phyloP scores from a whole-genome alignment of 2,113 vertebrate species.

The Nyctibius bracteatus region DNA sequence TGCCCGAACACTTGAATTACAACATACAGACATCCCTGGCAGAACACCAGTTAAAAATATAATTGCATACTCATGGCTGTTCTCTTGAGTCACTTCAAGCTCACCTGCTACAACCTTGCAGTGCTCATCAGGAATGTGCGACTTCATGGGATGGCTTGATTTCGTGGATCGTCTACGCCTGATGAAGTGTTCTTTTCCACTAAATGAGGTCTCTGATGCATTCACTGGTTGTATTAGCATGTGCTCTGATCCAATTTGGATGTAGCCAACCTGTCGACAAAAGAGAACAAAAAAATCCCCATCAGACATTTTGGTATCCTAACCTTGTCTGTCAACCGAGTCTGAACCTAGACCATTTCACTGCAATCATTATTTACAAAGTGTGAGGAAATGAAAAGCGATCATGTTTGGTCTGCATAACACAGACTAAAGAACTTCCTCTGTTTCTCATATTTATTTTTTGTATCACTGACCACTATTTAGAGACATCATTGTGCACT shows the following conservation, averaged over 20 bases:
- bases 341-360: background rate
- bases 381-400: background rate
- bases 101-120: conserved; percentile 86
- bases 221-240: conserved; percentile 86
- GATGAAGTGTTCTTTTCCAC: conserved; percentile 81
- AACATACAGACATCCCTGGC: background rate
- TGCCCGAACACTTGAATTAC: background rate
- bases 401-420: background rate
- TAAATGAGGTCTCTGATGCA: conserved; percentile 70
- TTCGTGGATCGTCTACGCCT: conserved; percentile 67
- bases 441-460: background rate
- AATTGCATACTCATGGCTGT: background rate
- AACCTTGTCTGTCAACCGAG: background rate
- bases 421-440: background rate
- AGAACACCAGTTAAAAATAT: background rate
- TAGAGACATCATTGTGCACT: background rate
- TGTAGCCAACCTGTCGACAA: conserved; percentile 83
- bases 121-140: background rate
- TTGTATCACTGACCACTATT: background rate
- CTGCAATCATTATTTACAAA: background rate
- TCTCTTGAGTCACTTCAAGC: background rate
- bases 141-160: background rate
- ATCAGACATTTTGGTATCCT: background rate
- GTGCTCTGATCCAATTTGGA: conserved; percentile 83
- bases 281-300: background rate